Percentiles rank a stretch among this genome's conserved stretches.
phyloP scores from a whole-genome alignment of 2,797 vertebrate species.

The Sebastes minor region DNA sequence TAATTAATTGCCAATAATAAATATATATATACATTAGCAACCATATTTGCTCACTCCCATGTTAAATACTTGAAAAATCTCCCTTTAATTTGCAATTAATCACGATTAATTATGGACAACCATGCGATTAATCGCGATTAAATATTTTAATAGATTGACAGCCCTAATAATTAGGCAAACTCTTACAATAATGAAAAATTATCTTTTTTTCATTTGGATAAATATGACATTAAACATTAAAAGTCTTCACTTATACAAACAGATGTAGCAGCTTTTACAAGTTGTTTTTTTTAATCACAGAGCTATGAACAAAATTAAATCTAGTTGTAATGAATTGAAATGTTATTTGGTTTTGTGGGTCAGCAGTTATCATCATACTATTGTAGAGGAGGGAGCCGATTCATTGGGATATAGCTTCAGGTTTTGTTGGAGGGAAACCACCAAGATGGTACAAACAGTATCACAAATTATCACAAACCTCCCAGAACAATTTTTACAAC shows the following conservation, averaged over 20 bases:
- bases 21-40: too few relatives aligned
- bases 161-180: too few relatives aligned
- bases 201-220: neutral
- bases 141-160: too few relatives aligned
- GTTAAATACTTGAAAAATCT: too few relatives aligned
- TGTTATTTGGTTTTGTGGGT: neutral
- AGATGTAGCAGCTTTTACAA: neutral
- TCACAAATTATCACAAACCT: neutral
- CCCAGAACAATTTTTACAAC: neutral
- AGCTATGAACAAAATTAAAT: neutral
- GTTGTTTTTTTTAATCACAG: neutral
- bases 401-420: neutral
- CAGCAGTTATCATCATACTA: neutral
- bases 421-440: neutral
- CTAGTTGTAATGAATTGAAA: neutral
- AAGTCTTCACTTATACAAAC: neutral
- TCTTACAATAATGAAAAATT: too few relatives aligned
- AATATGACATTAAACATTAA: neutral
- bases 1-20: too few relatives aligned
- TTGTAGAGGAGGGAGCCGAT: neutral
- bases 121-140: too few relatives aligned
- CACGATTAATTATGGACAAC: too few relatives aligned
- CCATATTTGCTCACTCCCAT: too few relatives aligned
- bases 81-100: too few relatives aligned
- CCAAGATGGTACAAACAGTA: neutral